Evolutionary conservation across 30 jellyfish, hydroid and myxozoan genomes (phyloP), one percentile per base, ranked within the genome.

Genomic region (Catostylus mosaicus): DNA sequence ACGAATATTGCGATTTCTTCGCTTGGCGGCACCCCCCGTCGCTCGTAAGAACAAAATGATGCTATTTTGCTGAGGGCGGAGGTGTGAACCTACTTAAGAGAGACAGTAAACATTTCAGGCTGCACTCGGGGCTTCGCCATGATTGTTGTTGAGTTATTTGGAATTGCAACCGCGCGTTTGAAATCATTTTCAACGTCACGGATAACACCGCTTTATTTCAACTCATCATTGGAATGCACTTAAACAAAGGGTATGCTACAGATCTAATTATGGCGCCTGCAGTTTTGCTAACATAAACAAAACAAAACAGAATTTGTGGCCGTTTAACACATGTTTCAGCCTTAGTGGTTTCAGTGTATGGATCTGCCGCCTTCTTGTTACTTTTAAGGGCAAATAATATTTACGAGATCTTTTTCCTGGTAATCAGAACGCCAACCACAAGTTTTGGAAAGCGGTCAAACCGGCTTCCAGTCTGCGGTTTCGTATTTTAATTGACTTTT

Each of bases 1-100:
- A 5, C 11, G 14, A 5, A 40, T 40, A 14, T 40, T 40, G 14
- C 14, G 7, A 40, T 40, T 14, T 5, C 54, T 40, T n/a, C n/a
- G 14, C 7, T 40, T 40, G 54, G 11, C 54, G 14, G 54, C 54
- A 40, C 8, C 67, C 67, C 67, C 67, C 67, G 67, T 52, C 67
- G 29, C 29, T 3, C 3, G 29, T 16, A 10, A 52, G 29, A 26
- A 52, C 67, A 52, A 52, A 52, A 4, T 16, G 6, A 3, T 4
- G 8, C 26, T 10, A 4, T 4, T 52, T 52, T 10, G 67, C 8
- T n/a, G 67, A n/a, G 19, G 67, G 67, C 30, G 23, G 67, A 52
- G 23, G 67, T 52, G 67, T 52, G 23, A 52, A 52, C 67, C 6
- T 52, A 52, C 67, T 52, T 52, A 52, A 20, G 29, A 43, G 12